phyloP scores from a whole-genome alignment of 2,797 vertebrate species.

The Xiphorhynchus erythropygius region DNA sequence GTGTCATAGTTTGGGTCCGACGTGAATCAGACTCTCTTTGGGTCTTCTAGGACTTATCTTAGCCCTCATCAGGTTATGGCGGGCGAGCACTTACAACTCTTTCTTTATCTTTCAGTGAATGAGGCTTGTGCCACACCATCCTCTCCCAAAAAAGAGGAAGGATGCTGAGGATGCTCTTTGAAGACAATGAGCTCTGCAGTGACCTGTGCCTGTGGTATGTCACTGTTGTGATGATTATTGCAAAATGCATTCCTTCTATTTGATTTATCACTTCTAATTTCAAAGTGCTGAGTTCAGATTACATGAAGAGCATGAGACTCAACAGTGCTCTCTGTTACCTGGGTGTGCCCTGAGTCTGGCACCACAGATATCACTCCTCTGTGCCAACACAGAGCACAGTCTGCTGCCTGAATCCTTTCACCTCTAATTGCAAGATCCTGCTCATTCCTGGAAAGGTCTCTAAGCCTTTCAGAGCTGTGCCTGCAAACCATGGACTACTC shows the following conservation, averaged over 20 bases:
- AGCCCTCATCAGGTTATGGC: background rate
- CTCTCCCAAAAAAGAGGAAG: background rate
- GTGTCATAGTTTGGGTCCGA: background rate
- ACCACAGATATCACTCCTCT: background rate
- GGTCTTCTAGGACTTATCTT: background rate
- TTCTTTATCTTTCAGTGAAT: background rate
- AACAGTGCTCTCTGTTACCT: background rate
- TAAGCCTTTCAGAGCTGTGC: background rate
- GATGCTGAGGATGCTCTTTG: background rate
- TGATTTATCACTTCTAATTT: background rate
- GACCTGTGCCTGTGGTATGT: accelerated
- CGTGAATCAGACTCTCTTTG: accelerated
- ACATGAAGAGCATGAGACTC: background rate
- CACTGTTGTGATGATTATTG: background rate
- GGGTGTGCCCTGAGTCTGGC: background rate
- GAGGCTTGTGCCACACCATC: background rate
- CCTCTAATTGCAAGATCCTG: background rate
- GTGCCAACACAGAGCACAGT: background rate
- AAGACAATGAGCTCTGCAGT: background rate
- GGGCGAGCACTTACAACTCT: background rate
- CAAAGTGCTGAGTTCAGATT: background rate
- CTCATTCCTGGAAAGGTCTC: background rate
- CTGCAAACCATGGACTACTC: background rate
- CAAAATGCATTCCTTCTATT: background rate
- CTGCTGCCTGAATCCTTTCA: background rate